Conservation (phyloP, 2,113 vertebrate genomes). For the Ivindomyrus marchei region DNA sequence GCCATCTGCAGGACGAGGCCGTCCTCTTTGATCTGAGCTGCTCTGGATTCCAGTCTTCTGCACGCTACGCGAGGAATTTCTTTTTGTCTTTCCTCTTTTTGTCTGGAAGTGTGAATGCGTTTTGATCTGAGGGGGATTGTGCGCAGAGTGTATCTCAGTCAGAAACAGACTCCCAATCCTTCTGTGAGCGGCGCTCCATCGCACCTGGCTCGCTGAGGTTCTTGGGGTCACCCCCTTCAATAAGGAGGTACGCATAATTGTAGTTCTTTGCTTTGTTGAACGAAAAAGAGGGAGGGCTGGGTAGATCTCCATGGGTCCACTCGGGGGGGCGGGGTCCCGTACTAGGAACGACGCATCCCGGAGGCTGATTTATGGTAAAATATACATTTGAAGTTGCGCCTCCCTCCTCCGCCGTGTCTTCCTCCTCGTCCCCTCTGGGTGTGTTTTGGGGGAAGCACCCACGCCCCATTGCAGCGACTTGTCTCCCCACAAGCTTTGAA, state of each 20-base stretch:
- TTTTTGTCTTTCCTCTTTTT: not conserved
- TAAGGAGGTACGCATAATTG: not conserved
- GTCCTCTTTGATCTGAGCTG: not conserved
- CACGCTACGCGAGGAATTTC: no score
- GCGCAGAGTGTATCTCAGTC: not conserved
- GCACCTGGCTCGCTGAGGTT: not conserved
- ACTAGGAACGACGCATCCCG: not conserved
- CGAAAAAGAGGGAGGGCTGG: not conserved
- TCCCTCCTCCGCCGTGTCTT: not conserved
- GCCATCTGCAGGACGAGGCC: not conserved
- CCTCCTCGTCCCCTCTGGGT: not conserved
- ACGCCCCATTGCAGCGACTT: not conserved
- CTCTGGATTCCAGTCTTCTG: not conserved
- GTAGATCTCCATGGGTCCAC: not conserved
- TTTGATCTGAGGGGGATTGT: not conserved
- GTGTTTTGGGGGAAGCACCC: not conserved
- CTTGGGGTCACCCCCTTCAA: not conserved
- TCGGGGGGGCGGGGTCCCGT: not conserved
- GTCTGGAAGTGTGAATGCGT: not conserved
- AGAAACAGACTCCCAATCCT: not conserved
- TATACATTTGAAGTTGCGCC: conserved; percentile 26
- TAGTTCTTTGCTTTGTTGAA: not conserved
- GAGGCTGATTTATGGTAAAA: conserved; percentile 30
- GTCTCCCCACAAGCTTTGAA: not conserved
- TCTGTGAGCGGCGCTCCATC: not conserved